These are phyloP conservation scores for Leptobrachium ailaonicum DNA, from an alignment of 2,113 vertebrate genomes.

Conservation along the genomic window DNA sequence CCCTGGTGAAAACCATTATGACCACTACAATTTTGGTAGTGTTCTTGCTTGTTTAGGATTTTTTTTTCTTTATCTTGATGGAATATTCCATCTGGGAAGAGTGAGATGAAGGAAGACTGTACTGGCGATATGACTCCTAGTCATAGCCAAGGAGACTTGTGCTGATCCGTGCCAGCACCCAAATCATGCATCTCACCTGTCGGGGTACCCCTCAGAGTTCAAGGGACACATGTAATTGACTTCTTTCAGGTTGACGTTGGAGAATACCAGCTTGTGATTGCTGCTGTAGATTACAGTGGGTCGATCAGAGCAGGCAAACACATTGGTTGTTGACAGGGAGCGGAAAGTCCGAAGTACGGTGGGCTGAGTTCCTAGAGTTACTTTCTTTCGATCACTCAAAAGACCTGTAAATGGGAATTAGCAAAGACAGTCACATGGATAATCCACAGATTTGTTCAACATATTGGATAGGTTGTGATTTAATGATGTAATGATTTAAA, in stretches of 20 bases:
- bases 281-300: constrained; percentile 99
- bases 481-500: too few relatives aligned
- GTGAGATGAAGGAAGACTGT: too few relatives aligned
- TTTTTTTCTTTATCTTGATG: too few relatives aligned
- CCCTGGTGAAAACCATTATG: too few relatives aligned
- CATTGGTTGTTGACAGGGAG: constrained; percentile 95
- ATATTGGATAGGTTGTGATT: too few relatives aligned
- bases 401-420: constrained; percentile 67
- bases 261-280: constrained; percentile 98
- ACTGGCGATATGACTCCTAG: too few relatives aligned
- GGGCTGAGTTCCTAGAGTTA: constrained; percentile 95
- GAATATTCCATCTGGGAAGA: too few relatives aligned
- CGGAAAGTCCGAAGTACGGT: constrained; percentile 94
- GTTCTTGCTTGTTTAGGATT: too few relatives aligned
- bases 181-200: constrained; percentile 75
- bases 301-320: constrained; percentile 96
- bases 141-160: too few relatives aligned
- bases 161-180: neutral
- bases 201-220: constrained; percentile 95
- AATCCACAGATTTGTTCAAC: neutral
- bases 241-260: constrained; percentile 98
- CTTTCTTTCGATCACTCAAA: constrained; percentile 94
- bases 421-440: neutral
- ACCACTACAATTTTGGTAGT: too few relatives aligned
- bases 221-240: constrained; percentile 99